Percentiles rank a stretch among this genome's conserved stretches.
Conservation (phyloP, 2,888 invertebrate genomes). For the Macrophya alboannulata region DNA sequence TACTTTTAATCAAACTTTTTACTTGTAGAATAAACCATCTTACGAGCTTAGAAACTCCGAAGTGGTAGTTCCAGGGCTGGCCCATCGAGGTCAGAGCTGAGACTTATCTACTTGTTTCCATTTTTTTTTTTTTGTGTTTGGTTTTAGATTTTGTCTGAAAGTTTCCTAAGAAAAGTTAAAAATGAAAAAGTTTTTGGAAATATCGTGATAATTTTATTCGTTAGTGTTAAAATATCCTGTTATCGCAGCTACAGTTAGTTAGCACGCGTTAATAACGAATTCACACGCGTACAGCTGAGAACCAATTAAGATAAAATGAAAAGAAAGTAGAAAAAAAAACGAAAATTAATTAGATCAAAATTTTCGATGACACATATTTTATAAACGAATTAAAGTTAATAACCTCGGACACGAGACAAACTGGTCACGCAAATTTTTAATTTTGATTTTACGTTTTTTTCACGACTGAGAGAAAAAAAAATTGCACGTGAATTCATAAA, state of each 20-base stretch:
- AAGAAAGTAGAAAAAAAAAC: constrained; percentile 55
- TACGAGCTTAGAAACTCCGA: too few species aligned
- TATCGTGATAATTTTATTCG: not conserved
- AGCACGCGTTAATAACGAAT: not conserved
- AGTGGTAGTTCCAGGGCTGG: too few species aligned
- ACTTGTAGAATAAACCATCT: too few species aligned
- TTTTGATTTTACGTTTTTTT: not conserved
- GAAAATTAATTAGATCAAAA: constrained; percentile 58
- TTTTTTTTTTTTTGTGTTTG: too few species aligned
- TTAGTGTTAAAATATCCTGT: not conserved
- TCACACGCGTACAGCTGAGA: not conserved
- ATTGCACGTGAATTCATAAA: too few species aligned
- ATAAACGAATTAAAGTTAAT: constrained; percentile 38
- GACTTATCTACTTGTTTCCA: too few species aligned
- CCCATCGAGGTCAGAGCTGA: too few species aligned
- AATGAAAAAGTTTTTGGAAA: not conserved
- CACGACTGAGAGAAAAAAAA: not conserved
- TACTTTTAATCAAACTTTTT: too few species aligned
- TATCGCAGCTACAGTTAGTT: not conserved
- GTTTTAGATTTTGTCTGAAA: too few species aligned
- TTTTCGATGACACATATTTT: not conserved
- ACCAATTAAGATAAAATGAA: not conserved
- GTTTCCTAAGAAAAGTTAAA: too few species aligned
- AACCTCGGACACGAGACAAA: constrained; percentile 35
- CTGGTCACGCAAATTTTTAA: constrained; percentile 20